Conservation (phyloP, 64 coral and sea anemone species). For the Actinia tenebrosa region DNA sequence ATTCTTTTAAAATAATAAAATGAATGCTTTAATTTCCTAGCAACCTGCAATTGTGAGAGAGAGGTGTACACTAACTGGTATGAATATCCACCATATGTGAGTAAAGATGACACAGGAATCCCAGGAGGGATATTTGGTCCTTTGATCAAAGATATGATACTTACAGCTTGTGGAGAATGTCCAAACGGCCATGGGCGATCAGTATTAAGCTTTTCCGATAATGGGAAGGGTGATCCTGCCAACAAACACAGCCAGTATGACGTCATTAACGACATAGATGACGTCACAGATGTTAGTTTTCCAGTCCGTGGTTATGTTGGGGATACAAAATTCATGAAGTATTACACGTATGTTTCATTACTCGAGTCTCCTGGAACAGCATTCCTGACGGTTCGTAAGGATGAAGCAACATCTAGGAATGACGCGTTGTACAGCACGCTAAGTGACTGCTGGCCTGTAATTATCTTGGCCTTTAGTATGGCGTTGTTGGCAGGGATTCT, state of each 20-base stretch:
- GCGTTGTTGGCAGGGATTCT: neutral
- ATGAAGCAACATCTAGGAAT: neutral
- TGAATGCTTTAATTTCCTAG: neutral
- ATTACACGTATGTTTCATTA: constrained; percentile 33
- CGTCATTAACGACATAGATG: constrained; percentile 51
- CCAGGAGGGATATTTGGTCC: constrained; percentile 45
- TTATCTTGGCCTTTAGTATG: neutral
- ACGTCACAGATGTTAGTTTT: constrained; percentile 54
- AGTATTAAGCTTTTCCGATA: constrained; percentile 24
- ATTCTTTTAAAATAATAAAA: neutral
- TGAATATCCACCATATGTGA: constrained; percentile 37
- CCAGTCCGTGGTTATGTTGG: constrained; percentile 33
- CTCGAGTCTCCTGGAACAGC: constrained; percentile 51
- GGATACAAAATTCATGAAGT: constrained; percentile 39
- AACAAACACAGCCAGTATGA: constrained; percentile 22
- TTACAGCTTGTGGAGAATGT: constrained; percentile 31
- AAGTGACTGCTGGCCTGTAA: constrained; percentile 2
- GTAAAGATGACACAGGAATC: neutral
- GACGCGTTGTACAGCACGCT: neutral
- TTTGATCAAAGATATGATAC: constrained; percentile 33
- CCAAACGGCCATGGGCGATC: constrained; percentile 45
- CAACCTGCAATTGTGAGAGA: constrained; percentile 48
- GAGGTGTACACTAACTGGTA: constrained; percentile 40
- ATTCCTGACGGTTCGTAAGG: constrained; percentile 21
- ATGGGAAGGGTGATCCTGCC: constrained; percentile 32